Conservation (phyloP, 1,140 invertebrate genomes). For the Habropoda laboriosa region DNA sequence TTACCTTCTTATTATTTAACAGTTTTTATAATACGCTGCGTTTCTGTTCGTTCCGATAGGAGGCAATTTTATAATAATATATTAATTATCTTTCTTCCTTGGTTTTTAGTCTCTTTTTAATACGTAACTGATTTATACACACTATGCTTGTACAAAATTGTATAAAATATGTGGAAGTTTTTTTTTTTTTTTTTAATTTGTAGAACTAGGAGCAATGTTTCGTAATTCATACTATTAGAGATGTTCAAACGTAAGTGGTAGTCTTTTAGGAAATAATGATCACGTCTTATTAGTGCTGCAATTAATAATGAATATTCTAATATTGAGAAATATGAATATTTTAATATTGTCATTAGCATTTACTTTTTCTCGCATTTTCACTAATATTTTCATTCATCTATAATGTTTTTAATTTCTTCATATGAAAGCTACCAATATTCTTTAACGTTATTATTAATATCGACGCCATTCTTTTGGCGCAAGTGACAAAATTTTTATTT, state of each 20-base stretch:
- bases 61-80: not conserved
- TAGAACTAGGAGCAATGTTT: too few species aligned
- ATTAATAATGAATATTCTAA: not conserved
- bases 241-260: not conserved
- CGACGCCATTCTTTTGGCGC: not conserved
- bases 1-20: not conserved
- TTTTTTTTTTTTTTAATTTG: not conserved
- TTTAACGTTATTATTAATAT: not conserved
- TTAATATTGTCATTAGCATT: not conserved
- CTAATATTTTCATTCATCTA: too few species aligned
- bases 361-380: not conserved
- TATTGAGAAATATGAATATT: not conserved
- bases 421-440: not conserved
- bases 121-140: not conserved
- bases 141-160: not conserved
- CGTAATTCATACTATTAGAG: slow-evolving; percentile 4
- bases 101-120: not conserved
- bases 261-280: not conserved
- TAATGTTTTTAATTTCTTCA: too few species aligned
- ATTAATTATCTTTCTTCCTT: not conserved
- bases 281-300: not conserved
- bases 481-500: too few species aligned
- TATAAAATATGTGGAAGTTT: too few species aligned
- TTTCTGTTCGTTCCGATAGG: not conserved
- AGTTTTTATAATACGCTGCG: not conserved